Evolutionary conservation across 1,140 invertebrate genomes (phyloP).

Genomic region (Pantala flavescens): DNA sequence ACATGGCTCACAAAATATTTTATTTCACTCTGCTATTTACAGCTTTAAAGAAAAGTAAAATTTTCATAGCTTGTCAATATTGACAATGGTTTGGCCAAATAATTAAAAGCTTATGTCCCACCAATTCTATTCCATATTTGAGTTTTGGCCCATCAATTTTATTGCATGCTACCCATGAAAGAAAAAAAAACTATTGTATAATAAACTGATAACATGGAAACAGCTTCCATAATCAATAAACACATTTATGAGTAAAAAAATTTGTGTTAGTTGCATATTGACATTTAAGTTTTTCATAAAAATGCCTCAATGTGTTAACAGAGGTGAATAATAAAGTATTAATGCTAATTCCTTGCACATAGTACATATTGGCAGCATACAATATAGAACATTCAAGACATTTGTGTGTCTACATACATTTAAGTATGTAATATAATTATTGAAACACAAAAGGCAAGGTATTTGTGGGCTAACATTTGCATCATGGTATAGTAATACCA

Average conservation of each 20-base stretch:
- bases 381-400: neutral
- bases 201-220: neutral
- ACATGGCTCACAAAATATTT: conserved; percentile 1
- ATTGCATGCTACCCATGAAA: neutral
- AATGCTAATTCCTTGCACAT: neutral
- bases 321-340: neutral
- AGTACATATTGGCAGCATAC: neutral
- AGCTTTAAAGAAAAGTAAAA: conserved; percentile 2
- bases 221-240: neutral
- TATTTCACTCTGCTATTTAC: neutral
- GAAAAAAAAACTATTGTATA: neutral
- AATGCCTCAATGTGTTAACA: conserved; percentile 1
- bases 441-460: too few species aligned
- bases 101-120: neutral
- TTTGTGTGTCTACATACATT: too few species aligned
- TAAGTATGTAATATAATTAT: too few species aligned
- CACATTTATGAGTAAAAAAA: neutral
- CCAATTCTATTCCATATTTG: neutral
- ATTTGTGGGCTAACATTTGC: too few species aligned
- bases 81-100: neutral
- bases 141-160: neutral
- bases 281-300: neutral
- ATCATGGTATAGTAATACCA: too few species aligned
- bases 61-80: neutral
- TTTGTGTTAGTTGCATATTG: conserved; percentile 5